These are phyloP conservation scores for Seriola quinqueradiata DNA, from an alignment of 2,113 vertebrate genomes.

Conservation along the genomic window DNA sequence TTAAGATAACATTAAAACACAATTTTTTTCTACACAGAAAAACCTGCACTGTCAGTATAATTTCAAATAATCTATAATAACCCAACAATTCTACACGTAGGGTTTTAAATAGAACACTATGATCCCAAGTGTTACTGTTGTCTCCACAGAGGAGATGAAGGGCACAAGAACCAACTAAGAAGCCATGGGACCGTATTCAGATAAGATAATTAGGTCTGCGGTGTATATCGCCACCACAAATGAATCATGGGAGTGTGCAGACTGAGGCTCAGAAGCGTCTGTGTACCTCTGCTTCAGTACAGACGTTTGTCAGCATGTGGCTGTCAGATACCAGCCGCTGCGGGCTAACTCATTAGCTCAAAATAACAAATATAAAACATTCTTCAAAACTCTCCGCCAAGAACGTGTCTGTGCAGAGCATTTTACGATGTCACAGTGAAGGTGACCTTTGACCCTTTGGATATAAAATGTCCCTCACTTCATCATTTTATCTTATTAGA, in stretches of 20 bases:
- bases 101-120: constrained; percentile 19
- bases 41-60: background rate
- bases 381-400: background rate
- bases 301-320: constrained; percentile 17
- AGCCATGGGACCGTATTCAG: constrained; percentile 21
- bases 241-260: constrained; percentile 25
- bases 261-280: background rate
- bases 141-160: constrained; percentile 33
- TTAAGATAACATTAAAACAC: background rate
- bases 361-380: background rate
- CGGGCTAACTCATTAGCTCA: constrained; percentile 4
- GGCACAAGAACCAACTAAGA: constrained; percentile 28
- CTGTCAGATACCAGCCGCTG: background rate
- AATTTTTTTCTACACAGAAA: background rate
- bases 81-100: background rate
- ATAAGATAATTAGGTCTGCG: constrained; percentile 47
- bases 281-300: background rate
- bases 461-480: no score
- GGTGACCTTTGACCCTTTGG: no score
- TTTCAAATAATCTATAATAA: background rate
- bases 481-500: no score
- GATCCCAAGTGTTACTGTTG: constrained; percentile 13
- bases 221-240: constrained; percentile 28
- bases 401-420: no score
- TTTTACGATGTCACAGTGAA: no score